Base-by-base conservation (phyloP, 2,113 vertebrate species). In the Lophura nycthemera region DNA sequence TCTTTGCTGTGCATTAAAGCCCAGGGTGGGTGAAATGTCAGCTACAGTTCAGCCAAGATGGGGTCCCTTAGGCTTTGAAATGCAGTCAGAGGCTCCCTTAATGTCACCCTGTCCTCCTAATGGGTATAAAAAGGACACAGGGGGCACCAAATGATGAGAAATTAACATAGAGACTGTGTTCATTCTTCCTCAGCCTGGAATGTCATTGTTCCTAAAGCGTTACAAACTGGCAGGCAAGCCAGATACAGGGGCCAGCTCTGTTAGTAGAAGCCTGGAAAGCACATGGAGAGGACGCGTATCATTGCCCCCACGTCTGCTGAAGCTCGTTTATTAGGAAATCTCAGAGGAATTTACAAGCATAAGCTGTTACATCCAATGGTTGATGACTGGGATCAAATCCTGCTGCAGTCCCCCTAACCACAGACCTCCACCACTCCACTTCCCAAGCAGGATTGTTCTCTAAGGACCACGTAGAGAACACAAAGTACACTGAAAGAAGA, bases 11-110 rank as follows among this genome's bases (percentile, higher is more conserved):
- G 29, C 72, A 78, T 95, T 90, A 94, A 88, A 95, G 80, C 89
- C 88, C 83, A 82, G 83, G 45, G 48, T 90, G 76, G 93, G 95
- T 91, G 85, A 95, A 96, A 93, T 94, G 90, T 95, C 95, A 94
- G 91, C 70, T 82, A 86, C 90, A 95, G 91, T 94, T 96, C 88
- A 94, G 73, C 76, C 86, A 93, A 78, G 36, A 95, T 69, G 63
- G 70, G 83, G 79, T 72, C 77, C 82, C 76, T 88, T 72, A 90
- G 92, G 93, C 66, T 95, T 95, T 88, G 63, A 88, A 92, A 89
- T 90, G 69, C 2, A 50, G 65, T 57, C 76, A 83, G 79, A 1
- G 8, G 12, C 76, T 95, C 86, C 73, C 75, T 93, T 93, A 92
- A 94, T 89, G 79, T 70, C 89, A 95, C 84, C 50, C 76, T 75